Evolutionary conservation across 2,888 invertebrate genomes (phyloP), one percentile per base, ranked within the genome.

Genomic region (Thelaira solivaga): DNA sequence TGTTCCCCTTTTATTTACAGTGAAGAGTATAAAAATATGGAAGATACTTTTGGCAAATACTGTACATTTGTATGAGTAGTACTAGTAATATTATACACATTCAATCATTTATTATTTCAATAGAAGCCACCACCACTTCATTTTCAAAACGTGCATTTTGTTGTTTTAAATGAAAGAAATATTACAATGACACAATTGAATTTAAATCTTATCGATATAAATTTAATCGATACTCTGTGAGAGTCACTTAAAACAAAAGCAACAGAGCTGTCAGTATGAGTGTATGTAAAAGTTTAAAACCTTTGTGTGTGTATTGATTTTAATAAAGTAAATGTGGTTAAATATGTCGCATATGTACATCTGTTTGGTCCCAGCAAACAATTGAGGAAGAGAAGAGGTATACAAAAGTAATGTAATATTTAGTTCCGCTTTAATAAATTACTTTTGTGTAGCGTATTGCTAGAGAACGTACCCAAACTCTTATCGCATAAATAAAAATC

Each of bases 291-390:
- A n/a, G 6, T 24, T 20, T 1, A 36, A 7, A 16, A 13, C n/a
- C 2, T n/a, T 11, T 36, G 11, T 2, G 0, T 11, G 39, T n/a
- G 18, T 45, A 16, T 34, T 31, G 31, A 2, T n/a, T 45, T 43
- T 34, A 43, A 53, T 53, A 8, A 43, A 16, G 16, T 41, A 31
- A 53, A 41, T 67, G 53, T 18, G 18, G 29, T 67, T 67, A 16
- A 22, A 53, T 41, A 20, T 43, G 29, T 18, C 36, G 4, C 31
- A 10, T 34, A 7, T 29, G 13, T 13, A 31, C 26, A 39, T 2
- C 5, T 7, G 13, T 39, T 13, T 34, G n/a, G 11, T 11, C n/a
- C n/a, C n/a, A n/a, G n/a, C n/a, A n/a, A n/a, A n/a, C n/a, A n/a
- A n/a, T n/a, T n/a, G n/a, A n/a, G n/a, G n/a, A n/a, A n/a, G n/a